A percentile compares a stretch with the other conserved stretches of the same genome.
Evolutionary conservation across 2,888 invertebrate species (phyloP).

Genomic region (Noctua fimbriata): DNA sequence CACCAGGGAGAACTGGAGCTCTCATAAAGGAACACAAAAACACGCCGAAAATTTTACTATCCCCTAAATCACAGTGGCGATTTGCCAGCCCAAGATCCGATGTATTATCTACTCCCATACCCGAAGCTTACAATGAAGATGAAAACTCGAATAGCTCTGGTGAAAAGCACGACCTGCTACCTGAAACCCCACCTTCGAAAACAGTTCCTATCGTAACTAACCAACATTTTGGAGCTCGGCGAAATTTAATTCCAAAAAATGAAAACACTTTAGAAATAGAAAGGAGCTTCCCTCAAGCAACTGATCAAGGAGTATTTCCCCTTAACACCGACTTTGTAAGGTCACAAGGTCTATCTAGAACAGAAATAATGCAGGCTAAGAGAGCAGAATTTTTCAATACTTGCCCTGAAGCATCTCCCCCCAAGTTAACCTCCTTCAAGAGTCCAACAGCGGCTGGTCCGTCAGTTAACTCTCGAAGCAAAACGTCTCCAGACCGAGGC

Average conservation of each 20-base stretch:
- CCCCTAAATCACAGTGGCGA: constrained; percentile 93
- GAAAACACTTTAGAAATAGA: constrained; percentile 80
- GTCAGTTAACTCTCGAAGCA: constrained; percentile 72
- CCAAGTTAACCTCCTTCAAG: constrained; percentile 84
- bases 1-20: constrained; percentile 89
- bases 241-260: constrained; percentile 86
- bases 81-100: constrained; percentile 94
- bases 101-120: constrained; percentile 96
- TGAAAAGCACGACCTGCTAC: constrained; percentile 86
- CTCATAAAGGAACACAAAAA: constrained; percentile 89
- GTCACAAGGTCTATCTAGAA: constrained; percentile 81
- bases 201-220: constrained; percentile 87
- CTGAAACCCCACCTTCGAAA: constrained; percentile 81
- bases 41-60: constrained; percentile 92
- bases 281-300: constrained; percentile 74
- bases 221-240: constrained; percentile 87
- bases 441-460: constrained; percentile 75
- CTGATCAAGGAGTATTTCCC: constrained; percentile 87
- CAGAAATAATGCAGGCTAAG: constrained; percentile 91
- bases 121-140: constrained; percentile 95
- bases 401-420: constrained; percentile 82
- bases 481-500: constrained; percentile 82
- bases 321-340: constrained; percentile 82
- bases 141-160: constrained; percentile 92
- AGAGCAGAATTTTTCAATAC: constrained; percentile 91